Conservation (phyloP, 2,888 invertebrate species). For the Chironomus riparius region DNA sequence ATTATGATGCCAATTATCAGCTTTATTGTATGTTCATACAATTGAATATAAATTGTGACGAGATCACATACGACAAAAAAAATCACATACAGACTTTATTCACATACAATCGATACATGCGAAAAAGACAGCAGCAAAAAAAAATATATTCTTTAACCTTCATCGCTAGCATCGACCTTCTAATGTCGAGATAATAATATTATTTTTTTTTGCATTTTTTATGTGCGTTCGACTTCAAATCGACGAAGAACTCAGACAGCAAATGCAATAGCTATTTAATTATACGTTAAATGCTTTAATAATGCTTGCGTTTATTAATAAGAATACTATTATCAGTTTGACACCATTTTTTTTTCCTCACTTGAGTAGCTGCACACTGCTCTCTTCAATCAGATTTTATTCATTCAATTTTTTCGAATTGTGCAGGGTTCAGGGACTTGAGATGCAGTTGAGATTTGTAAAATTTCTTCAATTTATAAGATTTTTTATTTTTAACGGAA, state of each 20-base stretch:
- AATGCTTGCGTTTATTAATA: not conserved
- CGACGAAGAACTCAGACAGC: too few species aligned
- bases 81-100: not conserved
- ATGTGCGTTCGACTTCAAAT: not conserved
- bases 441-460: too few species aligned
- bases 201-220: not conserved
- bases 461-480: too few species aligned
- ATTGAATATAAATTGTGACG: not conserved
- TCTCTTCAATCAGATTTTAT: too few species aligned
- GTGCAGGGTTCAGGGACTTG: too few species aligned
- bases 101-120: not conserved
- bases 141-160: slow-evolving; percentile 1
- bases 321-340: not conserved
- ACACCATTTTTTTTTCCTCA: not conserved
- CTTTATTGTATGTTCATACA: not conserved
- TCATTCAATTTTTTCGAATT: too few species aligned
- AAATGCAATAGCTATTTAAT: not conserved
- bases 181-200: not conserved
- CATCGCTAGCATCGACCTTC: not conserved
- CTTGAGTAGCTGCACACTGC: too few species aligned
- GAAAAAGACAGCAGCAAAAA: not conserved
- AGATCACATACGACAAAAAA: not conserved
- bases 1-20: slow-evolving; percentile 24
- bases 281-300: not conserved
- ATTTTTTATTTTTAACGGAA: too few species aligned